phyloP scores from a whole-genome alignment of 2,888 invertebrate genomes.

The Ecdyonurus torrentis region DNA sequence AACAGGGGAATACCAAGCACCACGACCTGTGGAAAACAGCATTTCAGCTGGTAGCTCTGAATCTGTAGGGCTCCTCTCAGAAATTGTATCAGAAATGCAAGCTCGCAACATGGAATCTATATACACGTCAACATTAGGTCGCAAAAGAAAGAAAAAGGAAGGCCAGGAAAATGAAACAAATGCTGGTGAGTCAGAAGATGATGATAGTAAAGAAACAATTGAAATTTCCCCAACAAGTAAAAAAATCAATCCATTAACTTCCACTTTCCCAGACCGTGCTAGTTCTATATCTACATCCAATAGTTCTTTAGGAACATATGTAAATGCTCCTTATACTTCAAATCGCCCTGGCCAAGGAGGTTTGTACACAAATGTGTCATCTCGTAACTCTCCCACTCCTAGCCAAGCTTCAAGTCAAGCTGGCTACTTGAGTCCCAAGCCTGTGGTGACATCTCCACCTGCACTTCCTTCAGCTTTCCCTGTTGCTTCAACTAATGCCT shows the following conservation, averaged over 20 bases:
- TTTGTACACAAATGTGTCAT: background rate
- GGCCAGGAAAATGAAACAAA: slow-evolving; percentile 21
- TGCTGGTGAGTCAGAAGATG: slow-evolving; percentile 8
- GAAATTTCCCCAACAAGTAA: slow-evolving; percentile 13
- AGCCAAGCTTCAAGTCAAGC: background rate
- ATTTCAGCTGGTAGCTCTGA: slow-evolving; percentile 38
- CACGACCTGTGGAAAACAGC: slow-evolving; percentile 26
- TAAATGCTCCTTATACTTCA: slow-evolving; percentile 12
- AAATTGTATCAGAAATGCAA: slow-evolving; percentile 77
- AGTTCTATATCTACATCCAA: slow-evolving; percentile 10
- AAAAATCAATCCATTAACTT: slow-evolving; percentile 16
- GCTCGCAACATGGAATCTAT: slow-evolving; percentile 74
- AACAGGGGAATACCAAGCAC: slow-evolving; percentile 30
- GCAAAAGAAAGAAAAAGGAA: slow-evolving; percentile 33
- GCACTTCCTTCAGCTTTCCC: background rate
- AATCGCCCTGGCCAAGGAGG: slow-evolving; percentile 13
- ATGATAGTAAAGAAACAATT: slow-evolving; percentile 10
- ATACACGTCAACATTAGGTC: slow-evolving; percentile 54
- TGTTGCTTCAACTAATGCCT: background rate
- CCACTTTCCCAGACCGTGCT: slow-evolving; percentile 11
- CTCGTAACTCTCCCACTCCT: background rate
- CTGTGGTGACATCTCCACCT: slow-evolving; percentile 1
- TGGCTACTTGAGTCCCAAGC: background rate
- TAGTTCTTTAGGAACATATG: slow-evolving; percentile 34
- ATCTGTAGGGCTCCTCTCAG: slow-evolving; percentile 62